Base-by-base conservation (phyloP, 2,797 vertebrate species). In the Acanthurus leucopareius region DNA sequence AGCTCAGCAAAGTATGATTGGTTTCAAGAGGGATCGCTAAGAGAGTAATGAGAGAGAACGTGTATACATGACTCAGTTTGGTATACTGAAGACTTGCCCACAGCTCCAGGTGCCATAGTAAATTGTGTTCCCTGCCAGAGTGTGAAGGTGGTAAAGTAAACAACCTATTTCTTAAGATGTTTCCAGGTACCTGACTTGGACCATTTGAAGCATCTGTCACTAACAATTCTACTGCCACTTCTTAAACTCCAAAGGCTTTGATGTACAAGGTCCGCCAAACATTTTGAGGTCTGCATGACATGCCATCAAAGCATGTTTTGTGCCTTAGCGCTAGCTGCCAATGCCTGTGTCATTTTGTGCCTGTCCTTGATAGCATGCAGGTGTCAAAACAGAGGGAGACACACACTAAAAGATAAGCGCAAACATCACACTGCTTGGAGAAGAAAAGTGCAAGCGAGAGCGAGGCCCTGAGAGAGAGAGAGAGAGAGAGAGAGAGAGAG, bases 301-400 rank as follows among this genome's bases (percentile, higher is more conserved):
- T 10, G 13, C 71, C 86, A 89, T 88, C 84, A 91, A 91, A 89
- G 65, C 38, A 3, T 48, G 63, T 67, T 85, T 86, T 84, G 68
- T 80, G 79, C 79, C 60, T 85, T 59, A 48, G 68, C 73, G 45
- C 40, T 69, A 56, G 59, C 83, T 86, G 86, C 81, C 76, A 82
- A 69, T 44, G 77, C 76, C 73, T 61, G 64, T 80, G 77, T 73
- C 54, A 17, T 62, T 75, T 79, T 56, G 67, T 80, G 60, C 75
- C 72, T 63, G 83, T 91, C 89, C 90, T 91, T 93, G 87, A 88
- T 85, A 85, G 66, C 54, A 35, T 75, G 77, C 83, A 73, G 69
- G 88, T 89, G 81, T 89, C 80, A 85, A 76, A 82, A 83, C 28
- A 69, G 69, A 86, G 15, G 25, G 59, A 83, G 73, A 75, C 54